Evolutionary conservation across 2,888 invertebrate genomes (phyloP).

Genomic region (Plusia festucae): DNA sequence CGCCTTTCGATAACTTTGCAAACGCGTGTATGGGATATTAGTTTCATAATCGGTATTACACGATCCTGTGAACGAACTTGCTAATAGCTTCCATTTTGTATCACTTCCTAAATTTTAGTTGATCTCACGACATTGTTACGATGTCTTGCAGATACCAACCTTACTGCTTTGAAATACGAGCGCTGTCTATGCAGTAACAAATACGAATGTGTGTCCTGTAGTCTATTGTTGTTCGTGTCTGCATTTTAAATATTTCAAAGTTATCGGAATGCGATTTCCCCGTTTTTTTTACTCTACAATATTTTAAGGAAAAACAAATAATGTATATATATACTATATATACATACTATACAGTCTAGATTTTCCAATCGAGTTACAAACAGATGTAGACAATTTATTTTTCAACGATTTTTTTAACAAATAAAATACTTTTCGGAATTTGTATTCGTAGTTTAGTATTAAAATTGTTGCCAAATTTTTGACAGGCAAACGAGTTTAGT

Average conservation of each 20-base stretch:
- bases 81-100: neutral
- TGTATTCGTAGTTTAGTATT: slow-evolving; percentile 64
- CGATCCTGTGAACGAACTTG: slow-evolving; percentile 13
- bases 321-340: slow-evolving; percentile 48
- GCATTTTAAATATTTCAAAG: neutral
- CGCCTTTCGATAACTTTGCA: slow-evolving; percentile 28
- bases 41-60: slow-evolving; percentile 16
- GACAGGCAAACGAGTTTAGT: slow-evolving; percentile 50
- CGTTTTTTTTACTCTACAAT: slow-evolving; percentile 36
- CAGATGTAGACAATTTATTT: slow-evolving; percentile 58
- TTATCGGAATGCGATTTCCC: slow-evolving; percentile 27
- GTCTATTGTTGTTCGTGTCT: too few species aligned
- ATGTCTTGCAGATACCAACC: neutral
- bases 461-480: slow-evolving; percentile 72
- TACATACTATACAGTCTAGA: slow-evolving; percentile 60
- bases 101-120: neutral
- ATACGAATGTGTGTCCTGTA: neutral
- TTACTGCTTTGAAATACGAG: neutral
- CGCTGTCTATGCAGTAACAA: neutral
- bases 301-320: slow-evolving; percentile 39
- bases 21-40: slow-evolving; percentile 20
- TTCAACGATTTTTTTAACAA: slow-evolving; percentile 56
- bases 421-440: slow-evolving; percentile 65
- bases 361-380: slow-evolving; percentile 51
- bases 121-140: neutral